These are phyloP conservation scores for Octodonta nipae DNA, from an alignment of 2,888 invertebrate species.

Conservation along the genomic window DNA sequence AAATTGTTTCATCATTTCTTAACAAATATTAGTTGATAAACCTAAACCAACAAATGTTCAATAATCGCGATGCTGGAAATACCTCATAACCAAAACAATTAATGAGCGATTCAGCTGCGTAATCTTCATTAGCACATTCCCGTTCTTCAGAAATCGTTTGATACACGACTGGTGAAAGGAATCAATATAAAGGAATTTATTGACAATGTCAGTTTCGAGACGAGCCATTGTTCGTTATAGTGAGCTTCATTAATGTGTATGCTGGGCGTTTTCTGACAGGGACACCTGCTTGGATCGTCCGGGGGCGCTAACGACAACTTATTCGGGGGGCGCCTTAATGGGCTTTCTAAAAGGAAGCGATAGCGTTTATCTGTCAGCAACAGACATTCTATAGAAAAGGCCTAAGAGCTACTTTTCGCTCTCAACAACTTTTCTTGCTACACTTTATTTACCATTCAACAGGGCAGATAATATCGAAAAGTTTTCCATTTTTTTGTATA, in stretches of 20 bases:
- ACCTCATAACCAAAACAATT: too few relatives aligned
- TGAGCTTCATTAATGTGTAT: conserved; percentile 24
- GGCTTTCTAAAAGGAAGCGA: conserved; percentile 27
- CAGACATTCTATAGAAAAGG: conserved; percentile 25
- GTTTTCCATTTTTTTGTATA: too few relatives aligned
- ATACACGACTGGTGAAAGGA: too few relatives aligned
- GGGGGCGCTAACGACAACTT: conserved; percentile 28
- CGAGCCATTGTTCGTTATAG: conserved; percentile 9
- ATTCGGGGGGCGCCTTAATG: conserved; percentile 30
- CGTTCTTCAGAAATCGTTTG: too few relatives aligned
- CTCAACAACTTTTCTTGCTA: conserved; percentile 13
- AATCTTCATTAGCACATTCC: too few relatives aligned
- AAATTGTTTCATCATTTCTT: too few relatives aligned
- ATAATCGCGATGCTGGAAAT: too few relatives aligned
- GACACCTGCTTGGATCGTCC: conserved; percentile 29
- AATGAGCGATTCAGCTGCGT: too few relatives aligned
- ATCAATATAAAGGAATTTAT: too few relatives aligned
- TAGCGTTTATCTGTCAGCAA: conserved; percentile 34
- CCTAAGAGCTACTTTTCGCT: conserved; percentile 18
- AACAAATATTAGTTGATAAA: too few relatives aligned
- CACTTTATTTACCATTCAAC: conserved; percentile 19
- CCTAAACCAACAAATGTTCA: too few relatives aligned
- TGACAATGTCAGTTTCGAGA: conserved; percentile 14
- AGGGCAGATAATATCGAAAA: too few relatives aligned
- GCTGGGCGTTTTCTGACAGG: conserved; percentile 24